Evolutionary conservation across 2,113 vertebrate species (phyloP).

Genomic region (Chiloscyllium plagiosum): DNA sequence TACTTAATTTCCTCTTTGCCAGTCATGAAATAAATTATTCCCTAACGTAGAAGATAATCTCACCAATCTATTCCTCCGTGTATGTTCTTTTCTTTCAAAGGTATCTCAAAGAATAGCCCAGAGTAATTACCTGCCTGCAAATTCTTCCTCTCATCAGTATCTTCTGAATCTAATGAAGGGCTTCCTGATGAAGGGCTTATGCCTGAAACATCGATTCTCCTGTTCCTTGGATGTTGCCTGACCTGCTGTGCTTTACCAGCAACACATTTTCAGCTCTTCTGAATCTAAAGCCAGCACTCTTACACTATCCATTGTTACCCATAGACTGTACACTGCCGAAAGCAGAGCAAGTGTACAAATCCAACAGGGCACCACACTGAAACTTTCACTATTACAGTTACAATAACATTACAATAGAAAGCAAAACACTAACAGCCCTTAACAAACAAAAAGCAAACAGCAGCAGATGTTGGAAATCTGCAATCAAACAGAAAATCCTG

Average conservation of each 20-base stretch:
- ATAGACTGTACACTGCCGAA: too few species aligned
- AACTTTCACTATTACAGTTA: not conserved
- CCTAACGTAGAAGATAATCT: not conserved
- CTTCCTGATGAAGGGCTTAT: too few species aligned
- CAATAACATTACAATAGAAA: not conserved
- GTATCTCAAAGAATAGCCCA: not conserved
- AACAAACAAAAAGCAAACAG: not conserved
- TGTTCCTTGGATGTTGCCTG: too few species aligned
- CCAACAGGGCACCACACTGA: not conserved
- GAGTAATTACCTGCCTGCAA: not conserved
- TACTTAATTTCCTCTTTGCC: not conserved
- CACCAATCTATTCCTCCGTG: not conserved
- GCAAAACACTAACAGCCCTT: not conserved
- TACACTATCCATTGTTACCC: not conserved
- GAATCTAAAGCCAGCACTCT: not conserved
- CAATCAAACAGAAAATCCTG: not conserved
- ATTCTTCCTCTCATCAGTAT: not conserved
- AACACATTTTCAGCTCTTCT: too few species aligned
- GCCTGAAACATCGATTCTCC: too few species aligned
- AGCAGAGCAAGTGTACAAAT: not conserved
- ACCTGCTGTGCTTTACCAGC: too few species aligned
- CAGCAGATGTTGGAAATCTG: not conserved
- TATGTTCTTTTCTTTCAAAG: not conserved
- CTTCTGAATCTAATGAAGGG: not conserved
- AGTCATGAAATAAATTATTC: not conserved